These are phyloP conservation scores for Tribolium madens DNA, from an alignment of 1,140 invertebrate species.

Conservation along the genomic window DNA sequence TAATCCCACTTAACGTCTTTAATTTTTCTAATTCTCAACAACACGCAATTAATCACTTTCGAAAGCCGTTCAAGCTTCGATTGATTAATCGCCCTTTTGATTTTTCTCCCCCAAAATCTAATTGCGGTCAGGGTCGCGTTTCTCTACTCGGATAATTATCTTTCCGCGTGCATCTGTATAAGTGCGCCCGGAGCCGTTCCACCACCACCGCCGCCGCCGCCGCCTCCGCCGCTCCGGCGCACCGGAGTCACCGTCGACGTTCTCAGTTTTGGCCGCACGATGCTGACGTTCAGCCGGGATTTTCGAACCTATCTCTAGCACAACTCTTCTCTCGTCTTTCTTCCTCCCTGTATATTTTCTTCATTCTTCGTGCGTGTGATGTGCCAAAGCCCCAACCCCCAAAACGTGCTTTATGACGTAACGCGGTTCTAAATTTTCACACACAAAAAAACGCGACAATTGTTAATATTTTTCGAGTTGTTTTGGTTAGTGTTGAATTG, in stretches of 20 bases:
- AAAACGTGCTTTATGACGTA: slow-evolving; percentile 34
- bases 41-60: not conserved
- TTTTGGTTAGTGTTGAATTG: slow-evolving; percentile 20
- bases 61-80: not conserved
- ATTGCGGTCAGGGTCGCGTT: slow-evolving; percentile 12
- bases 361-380: slow-evolving; percentile 1
- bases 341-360: not conserved
- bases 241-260: not conserved
- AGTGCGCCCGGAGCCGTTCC: not conserved
- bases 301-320: slow-evolving; percentile 34
- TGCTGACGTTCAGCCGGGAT: slow-evolving; percentile 40
- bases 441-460: too few relatives aligned
- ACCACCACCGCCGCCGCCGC: not conserved
- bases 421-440: slow-evolving; percentile 33
- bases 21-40: too few relatives aligned
- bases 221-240: slow-evolving; percentile 14
- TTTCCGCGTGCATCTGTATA: slow-evolving; percentile 27
- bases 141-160: slow-evolving; percentile 21
- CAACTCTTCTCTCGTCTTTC: slow-evolving; percentile 8
- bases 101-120: not conserved
- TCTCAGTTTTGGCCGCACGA: slow-evolving; percentile 42
- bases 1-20: too few relatives aligned
- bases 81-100: slow-evolving; percentile 19
- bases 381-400: slow-evolving; percentile 13
- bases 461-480: slow-evolving; percentile 27